Percentiles rank a stretch among this genome's conserved stretches.
Conservation (phyloP, 2,888 invertebrate genomes). For the Sphinx pinastri region DNA sequence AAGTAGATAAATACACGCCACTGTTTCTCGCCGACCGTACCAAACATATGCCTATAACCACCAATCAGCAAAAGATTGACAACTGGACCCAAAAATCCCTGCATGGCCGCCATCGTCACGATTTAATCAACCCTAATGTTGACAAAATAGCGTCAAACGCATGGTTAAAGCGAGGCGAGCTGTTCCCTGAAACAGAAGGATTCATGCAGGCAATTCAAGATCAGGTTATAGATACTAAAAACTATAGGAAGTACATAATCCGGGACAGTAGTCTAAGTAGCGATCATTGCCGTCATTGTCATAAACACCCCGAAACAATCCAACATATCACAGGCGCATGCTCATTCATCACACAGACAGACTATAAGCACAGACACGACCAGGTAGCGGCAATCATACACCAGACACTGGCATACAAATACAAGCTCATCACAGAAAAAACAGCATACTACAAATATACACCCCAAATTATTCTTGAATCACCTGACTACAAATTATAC, state of each 20-base stretch:
- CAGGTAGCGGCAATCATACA: no score
- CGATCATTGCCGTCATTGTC: constrained; percentile 14
- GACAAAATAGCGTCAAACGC: constrained; percentile 34
- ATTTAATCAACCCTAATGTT: constrained; percentile 17
- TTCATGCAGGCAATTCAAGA: constrained; percentile 32
- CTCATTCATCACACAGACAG: no score
- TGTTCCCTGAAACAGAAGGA: constrained; percentile 34
- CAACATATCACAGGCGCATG: constrained; percentile 23
- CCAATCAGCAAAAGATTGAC: no score
- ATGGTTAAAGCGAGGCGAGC: constrained; percentile 30
- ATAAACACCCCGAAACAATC: constrained; percentile 18
- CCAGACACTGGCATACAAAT: no score
- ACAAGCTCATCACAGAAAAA: no score
- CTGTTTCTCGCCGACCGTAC: no score
- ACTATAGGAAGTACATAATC: constrained; percentile 24
- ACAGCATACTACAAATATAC: background rate
- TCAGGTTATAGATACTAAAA: constrained; percentile 24
- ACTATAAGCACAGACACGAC: no score
- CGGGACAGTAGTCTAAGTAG: background rate
- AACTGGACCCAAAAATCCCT: no score
- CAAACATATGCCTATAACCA: no score
- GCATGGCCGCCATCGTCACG: no score
- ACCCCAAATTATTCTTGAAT: constrained; percentile 4
- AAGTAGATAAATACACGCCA: no score
- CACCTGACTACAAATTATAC: constrained; percentile 12